These are phyloP conservation scores for Stegostoma tigrinum DNA, from an alignment of 2,113 vertebrate species.

Conservation along the genomic window DNA sequence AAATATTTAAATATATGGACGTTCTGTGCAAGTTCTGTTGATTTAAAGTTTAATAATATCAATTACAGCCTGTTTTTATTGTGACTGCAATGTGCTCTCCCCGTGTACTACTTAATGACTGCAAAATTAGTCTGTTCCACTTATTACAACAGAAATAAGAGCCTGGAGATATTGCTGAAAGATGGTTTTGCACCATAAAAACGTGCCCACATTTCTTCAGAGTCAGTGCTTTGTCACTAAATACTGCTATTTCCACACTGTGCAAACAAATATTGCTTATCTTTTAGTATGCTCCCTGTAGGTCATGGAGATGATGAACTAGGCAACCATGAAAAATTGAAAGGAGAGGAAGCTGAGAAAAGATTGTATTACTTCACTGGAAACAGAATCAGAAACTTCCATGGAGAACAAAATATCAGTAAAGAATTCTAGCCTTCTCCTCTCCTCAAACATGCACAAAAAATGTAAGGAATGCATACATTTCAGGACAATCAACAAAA, in stretches of 20 bases:
- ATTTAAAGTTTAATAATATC: not conserved
- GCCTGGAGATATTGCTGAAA: not conserved
- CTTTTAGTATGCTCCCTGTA: not conserved
- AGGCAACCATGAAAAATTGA: not conserved
- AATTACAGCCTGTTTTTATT: too few relatives aligned
- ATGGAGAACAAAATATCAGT: not conserved
- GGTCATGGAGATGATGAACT: not conserved
- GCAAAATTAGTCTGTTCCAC: not conserved
- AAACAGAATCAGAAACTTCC: not conserved
- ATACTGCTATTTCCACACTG: not conserved
- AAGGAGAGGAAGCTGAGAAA: not conserved
- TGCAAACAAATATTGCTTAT: not conserved
- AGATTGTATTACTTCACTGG: too few relatives aligned
- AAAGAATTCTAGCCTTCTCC: not conserved
- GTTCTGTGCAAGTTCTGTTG: not conserved
- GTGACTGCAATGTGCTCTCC: not conserved
- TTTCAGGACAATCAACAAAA: not conserved
- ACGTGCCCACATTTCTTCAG: not conserved
- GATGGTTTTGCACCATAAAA: not conserved
- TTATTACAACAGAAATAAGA: slow-evolving; percentile 2
- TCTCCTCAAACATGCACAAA: not conserved
- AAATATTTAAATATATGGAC: not conserved
- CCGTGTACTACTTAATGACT: not conserved
- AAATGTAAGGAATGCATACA: not conserved
- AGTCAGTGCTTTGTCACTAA: not conserved